A percentile compares a stretch with the other conserved stretches of the same genome.
Conservation (phyloP, 1,140 invertebrate genomes). For the Lamellibrachia luymesi region DNA sequence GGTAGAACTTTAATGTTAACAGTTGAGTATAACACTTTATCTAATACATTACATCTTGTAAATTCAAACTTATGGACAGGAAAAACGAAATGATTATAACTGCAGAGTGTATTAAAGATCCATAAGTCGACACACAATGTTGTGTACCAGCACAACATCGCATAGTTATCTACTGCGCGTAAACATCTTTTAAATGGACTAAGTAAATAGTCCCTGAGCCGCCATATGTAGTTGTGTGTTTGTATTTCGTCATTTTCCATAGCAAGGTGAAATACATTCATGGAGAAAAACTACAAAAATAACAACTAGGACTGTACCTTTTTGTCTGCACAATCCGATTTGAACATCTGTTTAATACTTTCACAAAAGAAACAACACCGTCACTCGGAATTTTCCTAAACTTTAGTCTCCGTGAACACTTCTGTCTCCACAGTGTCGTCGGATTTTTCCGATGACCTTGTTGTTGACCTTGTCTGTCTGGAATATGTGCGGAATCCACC, state of each 20-base stretch:
- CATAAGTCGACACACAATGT: too few species aligned
- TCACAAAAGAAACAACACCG: background rate
- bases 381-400: conserved; percentile 6
- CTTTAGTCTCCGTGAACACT: conserved; percentile 23
- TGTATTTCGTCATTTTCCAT: too few species aligned
- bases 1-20: background rate
- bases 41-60: background rate
- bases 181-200: too few species aligned
- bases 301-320: too few species aligned
- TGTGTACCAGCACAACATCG: too few species aligned
- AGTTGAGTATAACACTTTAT: background rate
- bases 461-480: background rate
- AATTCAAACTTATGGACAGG: background rate
- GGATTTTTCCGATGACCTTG: background rate
- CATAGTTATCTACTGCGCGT: too few species aligned
- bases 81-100: background rate
- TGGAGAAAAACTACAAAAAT: too few species aligned
- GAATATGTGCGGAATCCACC: background rate
- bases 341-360: background rate
- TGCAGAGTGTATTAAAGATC: background rate
- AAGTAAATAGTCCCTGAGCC: too few species aligned
- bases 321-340: too few species aligned
- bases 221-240: too few species aligned
- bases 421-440: background rate
- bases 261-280: too few species aligned